Base-by-base conservation (phyloP, 2,113 vertebrate species). In the Damaliscus lunatus region DNA sequence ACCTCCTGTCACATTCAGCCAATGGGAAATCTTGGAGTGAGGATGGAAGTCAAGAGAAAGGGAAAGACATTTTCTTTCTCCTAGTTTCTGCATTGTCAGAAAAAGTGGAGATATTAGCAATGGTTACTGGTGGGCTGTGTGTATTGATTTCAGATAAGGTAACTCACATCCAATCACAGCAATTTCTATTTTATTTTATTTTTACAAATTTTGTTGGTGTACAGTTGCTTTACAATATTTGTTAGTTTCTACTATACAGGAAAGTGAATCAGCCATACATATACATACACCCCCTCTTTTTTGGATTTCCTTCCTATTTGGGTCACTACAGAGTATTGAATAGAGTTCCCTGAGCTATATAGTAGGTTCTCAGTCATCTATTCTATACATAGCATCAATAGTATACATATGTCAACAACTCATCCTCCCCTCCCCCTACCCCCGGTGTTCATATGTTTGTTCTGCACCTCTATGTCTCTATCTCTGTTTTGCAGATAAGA, bases 341-440 rank as follows among this genome's bases (percentile, higher is more conserved):
- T 74, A 71, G 67, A 77, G 71, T 77, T 27, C 23, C 40, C 40
- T 27, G 71, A 77, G 23, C 40, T 77, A 27, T 4, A 77, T 2
- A 77, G 23, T 77, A 43, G 40, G 71, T 77, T 77, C 40, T 43
- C 40, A 27, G 23, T 43, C 15, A 27, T 77, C 23, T 77, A 27
- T 43, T 15, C 27, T 77, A 43, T 15, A 27, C 21, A 27, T 13
- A 4, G 40, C 23, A 77, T 43, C 71, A 13, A 43, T 74, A 13
- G 23, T 15, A 25, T 77, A 77, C 25, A 27, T 14, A 77, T 15
- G 23, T 27, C 71, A 77, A 77, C 23, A 77, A 7, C 40, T 43
- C 40, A 27, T 43, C 12, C 40, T 43, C 21, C 40, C 40, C 6
- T 40, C 21, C 11, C 2, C 5, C 36, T 0, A 1, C 71, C 71